Conservation (phyloP, 2,888 invertebrate species). For the Cryptus viduatorius region DNA sequence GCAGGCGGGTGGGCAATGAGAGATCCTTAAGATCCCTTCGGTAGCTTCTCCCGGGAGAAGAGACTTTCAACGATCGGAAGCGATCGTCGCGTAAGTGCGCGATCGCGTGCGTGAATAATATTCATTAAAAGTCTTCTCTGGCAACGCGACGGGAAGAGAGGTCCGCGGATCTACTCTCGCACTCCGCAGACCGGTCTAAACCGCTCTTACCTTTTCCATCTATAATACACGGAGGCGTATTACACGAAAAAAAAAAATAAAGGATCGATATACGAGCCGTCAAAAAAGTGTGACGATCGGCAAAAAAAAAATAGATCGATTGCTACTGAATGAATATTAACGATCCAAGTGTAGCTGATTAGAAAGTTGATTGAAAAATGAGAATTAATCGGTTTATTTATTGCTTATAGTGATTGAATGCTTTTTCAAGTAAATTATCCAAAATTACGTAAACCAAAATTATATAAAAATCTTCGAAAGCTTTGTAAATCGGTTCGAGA, state of each 20-base stretch:
- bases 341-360: conserved; percentile 12
- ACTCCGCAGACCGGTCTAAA: conserved; percentile 50
- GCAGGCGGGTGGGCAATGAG: conserved; percentile 60
- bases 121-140: conserved; percentile 77
- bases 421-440: background rate
- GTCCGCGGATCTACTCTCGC: conserved; percentile 5
- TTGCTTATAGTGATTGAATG: background rate
- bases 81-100: conserved; percentile 71
- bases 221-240: conserved; percentile 47
- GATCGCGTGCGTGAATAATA: conserved; percentile 81
- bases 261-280: conserved; percentile 28
- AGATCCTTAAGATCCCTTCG: conserved; percentile 61
- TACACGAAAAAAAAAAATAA: conserved; percentile 52
- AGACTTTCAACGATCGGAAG: conserved; percentile 67
- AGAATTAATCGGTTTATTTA: background rate
- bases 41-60: conserved; percentile 37
- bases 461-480: no score
- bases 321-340: conserved; percentile 8
- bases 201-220: conserved; percentile 53
- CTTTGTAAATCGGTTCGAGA: background rate
- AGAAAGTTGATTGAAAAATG: conserved; percentile 35
- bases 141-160: conserved; percentile 55
- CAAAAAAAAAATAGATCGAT: conserved; percentile 18
- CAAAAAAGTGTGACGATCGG: conserved; percentile 24
- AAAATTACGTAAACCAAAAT: no score